Percentiles rank a stretch among this genome's conserved stretches.
Evolutionary conservation across 2,113 vertebrate genomes (phyloP).

Genomic region (Fregetta grallaria): DNA sequence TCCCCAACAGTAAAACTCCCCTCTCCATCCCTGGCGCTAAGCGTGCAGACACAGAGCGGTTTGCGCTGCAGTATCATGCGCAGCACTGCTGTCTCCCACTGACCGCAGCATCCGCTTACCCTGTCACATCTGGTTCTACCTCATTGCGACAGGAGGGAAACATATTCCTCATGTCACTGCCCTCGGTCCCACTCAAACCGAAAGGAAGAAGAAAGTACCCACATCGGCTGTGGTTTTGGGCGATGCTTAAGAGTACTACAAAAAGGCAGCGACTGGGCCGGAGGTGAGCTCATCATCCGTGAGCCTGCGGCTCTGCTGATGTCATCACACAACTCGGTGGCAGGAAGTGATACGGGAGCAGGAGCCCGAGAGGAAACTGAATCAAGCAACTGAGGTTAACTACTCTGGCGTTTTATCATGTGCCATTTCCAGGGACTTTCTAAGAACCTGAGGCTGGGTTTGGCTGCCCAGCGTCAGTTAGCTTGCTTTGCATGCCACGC

Average conservation of each 20-base stretch:
- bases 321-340: neutral
- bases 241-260: neutral
- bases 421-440: constrained; percentile 39
- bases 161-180: neutral
- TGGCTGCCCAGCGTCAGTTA: neutral
- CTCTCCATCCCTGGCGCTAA: fast-evolving
- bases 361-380: constrained; percentile 28
- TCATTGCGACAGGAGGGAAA: neutral
- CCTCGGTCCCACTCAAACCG: neutral
- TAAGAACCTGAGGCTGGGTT: constrained; percentile 17
- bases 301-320: constrained; percentile 39
- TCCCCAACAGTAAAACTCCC: neutral
- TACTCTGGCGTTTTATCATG: neutral
- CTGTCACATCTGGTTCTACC: neutral
- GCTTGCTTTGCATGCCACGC: neutral
- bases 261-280: neutral
- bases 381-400: constrained; percentile 26
- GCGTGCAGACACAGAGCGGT: fast-evolving
- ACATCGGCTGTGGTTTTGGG: neutral
- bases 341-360: constrained; percentile 44
- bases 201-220: neutral
- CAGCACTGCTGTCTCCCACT: neutral
- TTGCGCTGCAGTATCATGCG: fast-evolving
- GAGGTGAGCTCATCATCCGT: constrained; percentile 1
- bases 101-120: neutral